phyloP scores from a whole-genome alignment of 2,888 invertebrate species.

The Machimus rusticus region DNA sequence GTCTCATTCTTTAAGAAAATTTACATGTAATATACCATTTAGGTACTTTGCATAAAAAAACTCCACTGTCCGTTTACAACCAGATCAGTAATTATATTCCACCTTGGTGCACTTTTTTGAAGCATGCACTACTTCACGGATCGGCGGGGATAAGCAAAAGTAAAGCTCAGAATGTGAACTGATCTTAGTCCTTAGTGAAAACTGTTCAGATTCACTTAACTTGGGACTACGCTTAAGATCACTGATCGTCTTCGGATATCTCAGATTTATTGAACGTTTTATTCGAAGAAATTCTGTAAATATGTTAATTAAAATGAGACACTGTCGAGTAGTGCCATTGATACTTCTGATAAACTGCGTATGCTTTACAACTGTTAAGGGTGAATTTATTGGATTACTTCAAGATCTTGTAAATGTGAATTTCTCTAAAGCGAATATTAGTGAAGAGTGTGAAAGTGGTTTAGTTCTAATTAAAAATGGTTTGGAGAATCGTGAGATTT shows the following conservation, averaged over 20 bases:
- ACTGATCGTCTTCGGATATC: neutral
- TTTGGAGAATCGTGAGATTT: slow-evolving; percentile 42
- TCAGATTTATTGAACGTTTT: neutral
- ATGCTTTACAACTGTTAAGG: neutral
- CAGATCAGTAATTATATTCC: neutral
- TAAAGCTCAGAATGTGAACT: neutral
- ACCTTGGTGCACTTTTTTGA: neutral
- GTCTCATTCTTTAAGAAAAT: neutral
- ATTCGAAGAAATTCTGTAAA: neutral
- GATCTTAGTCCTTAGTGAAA: neutral
- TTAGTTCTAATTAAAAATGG: slow-evolving; percentile 40
- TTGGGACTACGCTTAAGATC: neutral
- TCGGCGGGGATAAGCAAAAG: neutral
- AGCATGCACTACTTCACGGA: neutral
- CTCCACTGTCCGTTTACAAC: neutral
- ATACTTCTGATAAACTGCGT: neutral
- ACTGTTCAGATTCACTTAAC: neutral
- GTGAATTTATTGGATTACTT: slow-evolving; percentile 43
- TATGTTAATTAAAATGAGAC: neutral
- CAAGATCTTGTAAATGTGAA: slow-evolving; percentile 42
- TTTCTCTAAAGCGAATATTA: slow-evolving; percentile 25
- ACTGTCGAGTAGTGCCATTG: neutral
- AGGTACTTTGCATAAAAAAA: neutral
- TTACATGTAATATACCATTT: neutral
- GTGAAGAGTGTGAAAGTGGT: slow-evolving; percentile 30